A percentile compares a stretch with the other conserved stretches of the same genome.
Conservation (phyloP, 2,797 vertebrate species). For the Capromys pilorides region DNA sequence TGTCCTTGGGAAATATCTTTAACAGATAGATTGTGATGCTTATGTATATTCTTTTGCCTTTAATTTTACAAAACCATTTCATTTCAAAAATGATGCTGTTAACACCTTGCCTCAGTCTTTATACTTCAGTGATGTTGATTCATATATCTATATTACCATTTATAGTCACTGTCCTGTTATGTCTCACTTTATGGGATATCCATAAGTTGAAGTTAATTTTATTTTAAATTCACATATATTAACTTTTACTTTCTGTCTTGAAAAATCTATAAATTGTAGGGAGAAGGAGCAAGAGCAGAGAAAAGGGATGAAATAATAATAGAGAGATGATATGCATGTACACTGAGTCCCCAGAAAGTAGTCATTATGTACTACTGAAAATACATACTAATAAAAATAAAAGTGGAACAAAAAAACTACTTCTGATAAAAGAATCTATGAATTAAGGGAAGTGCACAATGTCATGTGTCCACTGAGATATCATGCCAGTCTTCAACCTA, state of each 20-base stretch:
- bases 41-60: background rate
- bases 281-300: background rate
- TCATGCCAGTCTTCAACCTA: background rate
- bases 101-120: background rate
- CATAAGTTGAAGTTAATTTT: background rate
- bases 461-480: no score
- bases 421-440: background rate
- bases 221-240: background rate
- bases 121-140: background rate
- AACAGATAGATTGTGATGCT: background rate
- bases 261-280: background rate
- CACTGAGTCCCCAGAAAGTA: background rate
- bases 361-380: background rate
- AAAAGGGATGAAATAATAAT: background rate
- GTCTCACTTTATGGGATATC: background rate
- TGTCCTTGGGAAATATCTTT: background rate
- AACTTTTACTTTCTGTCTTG: background rate
- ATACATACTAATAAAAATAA: background rate
- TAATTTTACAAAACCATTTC: background rate
- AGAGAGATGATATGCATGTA: background rate
- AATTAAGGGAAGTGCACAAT: background rate
- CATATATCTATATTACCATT: background rate
- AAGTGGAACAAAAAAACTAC: background rate
- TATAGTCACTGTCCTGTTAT: background rate
- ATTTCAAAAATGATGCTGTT: background rate